phyloP scores from a whole-genome alignment of 2,113 vertebrate genomes.

The Pedetes capensis region DNA sequence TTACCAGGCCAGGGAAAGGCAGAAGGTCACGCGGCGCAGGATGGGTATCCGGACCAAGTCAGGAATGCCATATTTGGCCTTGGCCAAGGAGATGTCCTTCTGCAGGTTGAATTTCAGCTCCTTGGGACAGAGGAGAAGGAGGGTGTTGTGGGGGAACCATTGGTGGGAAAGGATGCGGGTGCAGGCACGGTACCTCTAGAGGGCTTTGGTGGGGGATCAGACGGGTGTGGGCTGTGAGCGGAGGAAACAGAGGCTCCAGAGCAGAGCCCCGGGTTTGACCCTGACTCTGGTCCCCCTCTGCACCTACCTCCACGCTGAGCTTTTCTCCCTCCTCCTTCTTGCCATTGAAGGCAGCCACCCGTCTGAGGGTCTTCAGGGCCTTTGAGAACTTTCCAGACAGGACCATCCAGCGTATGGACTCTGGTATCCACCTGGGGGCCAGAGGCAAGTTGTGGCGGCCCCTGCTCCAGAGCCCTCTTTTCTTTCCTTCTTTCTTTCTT shows the following conservation, averaged over 20 bases:
- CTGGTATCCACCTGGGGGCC: constrained; percentile 87
- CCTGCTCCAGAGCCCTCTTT: not conserved
- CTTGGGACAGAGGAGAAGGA: constrained; percentile 74
- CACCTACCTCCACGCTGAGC: constrained; percentile 85
- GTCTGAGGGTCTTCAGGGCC: constrained; percentile 85
- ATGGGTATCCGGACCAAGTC: constrained; percentile 64
- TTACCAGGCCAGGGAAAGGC: constrained; percentile 73
- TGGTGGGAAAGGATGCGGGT: not conserved
- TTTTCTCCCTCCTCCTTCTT: constrained; percentile 85
- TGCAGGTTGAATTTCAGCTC: constrained; percentile 85
- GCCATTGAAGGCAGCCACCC: constrained; percentile 87
- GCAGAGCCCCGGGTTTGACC: not conserved
- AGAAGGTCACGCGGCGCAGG: constrained; percentile 63
- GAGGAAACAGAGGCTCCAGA: not conserved
- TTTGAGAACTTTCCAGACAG: constrained; percentile 81
- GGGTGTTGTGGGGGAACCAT: not conserved
- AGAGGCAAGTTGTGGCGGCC: not conserved
- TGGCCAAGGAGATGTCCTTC: constrained; percentile 84
- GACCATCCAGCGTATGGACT: constrained; percentile 91
- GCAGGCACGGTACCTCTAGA: not conserved
- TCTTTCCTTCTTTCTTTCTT: too few relatives aligned
- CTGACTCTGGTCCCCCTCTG: rapidly evolving
- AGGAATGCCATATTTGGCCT: not conserved
- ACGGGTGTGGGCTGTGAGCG: not conserved
- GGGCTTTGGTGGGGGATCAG: not conserved